These are phyloP conservation scores for Ectropis crepuscularia DNA, from an alignment of 2,888 invertebrate genomes.

Conservation along the genomic window DNA sequence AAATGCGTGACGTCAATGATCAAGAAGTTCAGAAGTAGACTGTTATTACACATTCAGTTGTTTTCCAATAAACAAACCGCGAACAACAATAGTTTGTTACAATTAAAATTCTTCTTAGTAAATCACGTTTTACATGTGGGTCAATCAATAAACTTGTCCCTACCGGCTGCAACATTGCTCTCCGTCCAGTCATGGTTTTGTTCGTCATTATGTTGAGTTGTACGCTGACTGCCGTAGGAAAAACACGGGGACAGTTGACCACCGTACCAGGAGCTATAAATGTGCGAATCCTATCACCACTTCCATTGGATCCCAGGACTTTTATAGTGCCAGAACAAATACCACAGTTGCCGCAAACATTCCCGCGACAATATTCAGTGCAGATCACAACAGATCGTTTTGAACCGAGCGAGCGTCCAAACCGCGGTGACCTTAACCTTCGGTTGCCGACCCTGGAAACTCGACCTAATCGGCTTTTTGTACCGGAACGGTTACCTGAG, in stretches of 20 bases:
- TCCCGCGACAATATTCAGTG: slow-evolving; percentile 25
- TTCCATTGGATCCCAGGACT: slow-evolving; percentile 37
- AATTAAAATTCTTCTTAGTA: slow-evolving; percentile 32
- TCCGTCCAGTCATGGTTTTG: slow-evolving; percentile 51
- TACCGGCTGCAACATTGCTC: slow-evolving; percentile 15
- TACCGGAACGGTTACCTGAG: slow-evolving; percentile 40
- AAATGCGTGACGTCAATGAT: slow-evolving; percentile 61
- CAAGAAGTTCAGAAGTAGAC: slow-evolving; percentile 56
- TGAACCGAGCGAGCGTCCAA: slow-evolving; percentile 23
- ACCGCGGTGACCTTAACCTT: slow-evolving; percentile 38
- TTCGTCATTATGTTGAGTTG: slow-evolving; percentile 53
- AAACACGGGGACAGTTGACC: slow-evolving; percentile 52
- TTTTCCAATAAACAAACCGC: slow-evolving; percentile 59
- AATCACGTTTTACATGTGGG: slow-evolving; percentile 30
- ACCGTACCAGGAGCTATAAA: slow-evolving; percentile 45
- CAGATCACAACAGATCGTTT: slow-evolving; percentile 36
- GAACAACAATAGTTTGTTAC: slow-evolving; percentile 35
- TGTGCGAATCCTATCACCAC: slow-evolving; percentile 33
- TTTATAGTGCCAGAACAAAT: slow-evolving; percentile 34
- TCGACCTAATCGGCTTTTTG: slow-evolving; percentile 42
- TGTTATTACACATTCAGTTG: slow-evolving; percentile 62
- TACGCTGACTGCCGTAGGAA: slow-evolving; percentile 49
- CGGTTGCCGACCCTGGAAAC: slow-evolving; percentile 39
- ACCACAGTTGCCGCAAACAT: slow-evolving; percentile 20
- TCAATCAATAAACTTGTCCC: background rate